phyloP scores from a whole-genome alignment of 1,140 invertebrate genomes.

The Hyposmocoma kahamanoa region DNA sequence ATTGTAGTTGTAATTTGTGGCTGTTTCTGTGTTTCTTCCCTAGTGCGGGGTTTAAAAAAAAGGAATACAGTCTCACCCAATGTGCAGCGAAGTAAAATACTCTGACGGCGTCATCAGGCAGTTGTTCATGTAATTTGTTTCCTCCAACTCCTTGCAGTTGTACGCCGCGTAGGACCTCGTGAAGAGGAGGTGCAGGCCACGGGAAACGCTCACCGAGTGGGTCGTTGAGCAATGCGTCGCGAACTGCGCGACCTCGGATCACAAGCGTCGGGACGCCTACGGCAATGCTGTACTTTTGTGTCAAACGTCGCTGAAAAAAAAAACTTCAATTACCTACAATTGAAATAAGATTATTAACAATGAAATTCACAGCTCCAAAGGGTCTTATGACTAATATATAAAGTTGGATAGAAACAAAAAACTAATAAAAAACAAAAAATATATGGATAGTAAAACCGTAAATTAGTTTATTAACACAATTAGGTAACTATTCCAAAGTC shows the following conservation, averaged over 20 bases:
- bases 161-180: constrained; percentile 75
- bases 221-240: constrained; percentile 79
- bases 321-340: no score
- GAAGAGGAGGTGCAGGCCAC: constrained; percentile 79
- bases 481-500: no score
- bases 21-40: no score
- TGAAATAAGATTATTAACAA: no score
- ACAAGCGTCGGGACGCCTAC: constrained; percentile 84
- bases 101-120: constrained; percentile 77
- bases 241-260: constrained; percentile 81
- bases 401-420: no score
- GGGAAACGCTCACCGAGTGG: constrained; percentile 80
- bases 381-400: no score
- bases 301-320: constrained; percentile 78
- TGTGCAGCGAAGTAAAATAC: constrained; percentile 89
- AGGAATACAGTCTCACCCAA: constrained; percentile 80
- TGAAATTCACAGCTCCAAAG: no score
- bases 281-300: constrained; percentile 81
- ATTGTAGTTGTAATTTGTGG: no score
- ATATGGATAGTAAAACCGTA: no score
- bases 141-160: constrained; percentile 74
- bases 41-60: no score
- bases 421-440: no score
- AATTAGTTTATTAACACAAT: no score
- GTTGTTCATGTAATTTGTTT: constrained; percentile 70